A percentile compares a stretch with the other conserved stretches of the same genome.
phyloP scores from a whole-genome alignment of 1,140 invertebrate genomes.

The Bursaphelenchus mucronatus region DNA sequence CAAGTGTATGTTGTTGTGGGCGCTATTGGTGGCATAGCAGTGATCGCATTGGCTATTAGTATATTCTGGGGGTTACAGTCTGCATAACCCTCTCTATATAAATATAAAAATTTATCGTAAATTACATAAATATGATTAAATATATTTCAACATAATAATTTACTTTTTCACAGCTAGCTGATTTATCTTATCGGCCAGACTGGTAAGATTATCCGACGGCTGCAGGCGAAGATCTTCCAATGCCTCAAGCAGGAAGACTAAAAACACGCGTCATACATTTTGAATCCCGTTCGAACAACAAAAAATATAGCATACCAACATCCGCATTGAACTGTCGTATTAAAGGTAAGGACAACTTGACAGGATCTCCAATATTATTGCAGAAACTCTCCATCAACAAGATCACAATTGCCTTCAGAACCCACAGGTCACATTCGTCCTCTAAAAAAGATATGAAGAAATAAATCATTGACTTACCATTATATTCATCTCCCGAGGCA shows the following conservation, averaged over 20 bases:
- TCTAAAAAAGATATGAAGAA: constrained; percentile 27
- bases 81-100: background rate
- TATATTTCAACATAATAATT: no score
- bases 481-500: constrained; percentile 36
- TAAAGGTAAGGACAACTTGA: constrained; percentile 32
- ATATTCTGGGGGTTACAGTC: constrained; percentile 48
- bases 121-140: no score
- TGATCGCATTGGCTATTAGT: constrained; percentile 44
- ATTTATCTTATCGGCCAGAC: constrained; percentile 38
- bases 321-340: constrained; percentile 46
- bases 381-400: constrained; percentile 43
- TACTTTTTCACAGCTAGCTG: no score
- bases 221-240: constrained; percentile 43
- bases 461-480: constrained; percentile 25
- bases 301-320: constrained; percentile 29
- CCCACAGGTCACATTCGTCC: constrained; percentile 46
- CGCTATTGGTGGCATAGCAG: constrained; percentile 44
- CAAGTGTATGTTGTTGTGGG: constrained; percentile 40
- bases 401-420: constrained; percentile 38
- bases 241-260: constrained; percentile 49
- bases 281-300: background rate
- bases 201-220: constrained; percentile 31
- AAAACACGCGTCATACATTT: constrained; percentile 14
- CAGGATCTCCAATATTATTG: constrained; percentile 37
- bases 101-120: no score